Evolutionary conservation across 2,797 vertebrate genomes (phyloP).

Genomic region (Cossypha niveicapilla): DNA sequence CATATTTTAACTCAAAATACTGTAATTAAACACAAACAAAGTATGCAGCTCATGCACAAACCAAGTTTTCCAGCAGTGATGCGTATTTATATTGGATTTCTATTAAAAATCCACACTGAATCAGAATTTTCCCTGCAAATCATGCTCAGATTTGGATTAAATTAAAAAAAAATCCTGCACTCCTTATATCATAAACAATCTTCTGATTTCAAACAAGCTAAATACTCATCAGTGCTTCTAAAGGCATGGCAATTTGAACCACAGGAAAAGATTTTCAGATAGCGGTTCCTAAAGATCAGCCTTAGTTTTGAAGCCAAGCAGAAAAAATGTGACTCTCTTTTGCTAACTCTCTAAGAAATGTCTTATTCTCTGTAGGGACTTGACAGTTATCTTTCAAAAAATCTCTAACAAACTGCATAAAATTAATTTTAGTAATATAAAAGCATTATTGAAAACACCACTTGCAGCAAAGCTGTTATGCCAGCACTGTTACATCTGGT

Average conservation of each 20-base stretch:
- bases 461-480: not conserved
- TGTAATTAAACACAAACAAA: not conserved
- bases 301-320: not conserved
- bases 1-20: not conserved
- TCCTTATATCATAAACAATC: not conserved
- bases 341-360: not conserved
- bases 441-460: not conserved
- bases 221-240: not conserved
- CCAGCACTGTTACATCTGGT: not conserved
- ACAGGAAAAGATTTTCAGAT: not conserved
- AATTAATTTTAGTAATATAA: not conserved
- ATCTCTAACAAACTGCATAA: not conserved
- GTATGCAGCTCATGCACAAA: not conserved
- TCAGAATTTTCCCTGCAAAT: not conserved
- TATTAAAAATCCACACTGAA: not conserved
- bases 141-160: not conserved
- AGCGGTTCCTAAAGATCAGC: not conserved
- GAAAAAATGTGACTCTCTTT: not conserved
- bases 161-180: not conserved
- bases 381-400: not conserved
- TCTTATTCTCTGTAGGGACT: not conserved
- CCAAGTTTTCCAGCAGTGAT: not conserved
- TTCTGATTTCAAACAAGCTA: not conserved
- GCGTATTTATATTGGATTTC: not conserved
- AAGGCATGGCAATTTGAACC: not conserved